Evolutionary conservation across 2,113 vertebrate genomes (phyloP).

Genomic region (Rutilus rutilus): DNA sequence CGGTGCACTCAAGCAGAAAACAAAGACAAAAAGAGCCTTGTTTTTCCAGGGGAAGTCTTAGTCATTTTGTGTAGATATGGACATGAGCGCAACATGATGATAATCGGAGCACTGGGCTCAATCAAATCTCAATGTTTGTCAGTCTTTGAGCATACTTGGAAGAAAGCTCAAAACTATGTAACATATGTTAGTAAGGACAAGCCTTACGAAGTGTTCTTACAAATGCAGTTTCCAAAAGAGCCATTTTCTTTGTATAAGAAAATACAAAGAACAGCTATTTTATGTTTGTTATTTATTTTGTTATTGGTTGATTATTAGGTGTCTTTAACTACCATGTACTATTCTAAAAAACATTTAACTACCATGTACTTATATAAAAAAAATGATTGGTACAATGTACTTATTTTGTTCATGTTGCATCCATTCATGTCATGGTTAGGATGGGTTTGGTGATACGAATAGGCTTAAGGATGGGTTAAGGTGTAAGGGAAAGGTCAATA

Average conservation of each 20-base stretch:
- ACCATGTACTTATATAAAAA: not conserved
- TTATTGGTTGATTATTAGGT: not conserved
- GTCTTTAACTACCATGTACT: not conserved
- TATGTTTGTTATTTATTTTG: not conserved
- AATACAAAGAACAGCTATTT: not conserved
- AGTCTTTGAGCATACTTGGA: not conserved
- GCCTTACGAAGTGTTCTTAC: not conserved
- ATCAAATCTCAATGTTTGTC: not conserved
- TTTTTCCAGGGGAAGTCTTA: not conserved
- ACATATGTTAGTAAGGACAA: not conserved
- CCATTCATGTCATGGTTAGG: not conserved
- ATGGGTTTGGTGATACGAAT: not conserved
- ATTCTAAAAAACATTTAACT: not conserved
- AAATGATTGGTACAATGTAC: not conserved
- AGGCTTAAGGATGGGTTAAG: not conserved
- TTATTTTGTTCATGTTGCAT: not conserved
- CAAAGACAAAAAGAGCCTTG: not conserved
- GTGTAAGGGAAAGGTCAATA: not conserved
- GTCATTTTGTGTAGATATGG: not conserved
- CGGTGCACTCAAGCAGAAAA: conserved; percentile 13
- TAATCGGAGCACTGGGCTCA: not conserved
- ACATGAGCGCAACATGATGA: not conserved
- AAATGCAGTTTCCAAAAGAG: not conserved
- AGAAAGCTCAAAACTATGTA: not conserved
- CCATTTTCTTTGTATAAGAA: not conserved